These are phyloP conservation scores for Cheilosia soror DNA, from an alignment of 2,888 invertebrate species.

Conservation along the genomic window DNA sequence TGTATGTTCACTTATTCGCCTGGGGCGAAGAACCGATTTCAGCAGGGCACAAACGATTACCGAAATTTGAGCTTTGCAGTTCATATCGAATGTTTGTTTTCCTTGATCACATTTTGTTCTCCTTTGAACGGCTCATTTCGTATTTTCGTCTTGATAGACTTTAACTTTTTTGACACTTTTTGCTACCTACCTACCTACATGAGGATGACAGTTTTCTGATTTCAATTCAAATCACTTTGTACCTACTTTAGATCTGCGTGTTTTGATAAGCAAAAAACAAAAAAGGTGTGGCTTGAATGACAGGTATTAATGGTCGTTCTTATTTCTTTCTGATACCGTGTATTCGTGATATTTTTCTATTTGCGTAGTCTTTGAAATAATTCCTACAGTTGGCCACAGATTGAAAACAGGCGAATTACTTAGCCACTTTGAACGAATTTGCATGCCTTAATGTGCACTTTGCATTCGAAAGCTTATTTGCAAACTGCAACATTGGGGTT, in stretches of 20 bases:
- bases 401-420: too few relatives aligned
- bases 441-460: too few relatives aligned
- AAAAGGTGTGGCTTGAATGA: conserved; percentile 4
- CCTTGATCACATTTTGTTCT: neutral
- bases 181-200: neutral
- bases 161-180: neutral
- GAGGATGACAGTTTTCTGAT: neutral
- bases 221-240: neutral
- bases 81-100: neutral
- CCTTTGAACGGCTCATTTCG: neutral
- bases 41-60: too few relatives aligned
- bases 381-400: too few relatives aligned
- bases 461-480: too few relatives aligned
- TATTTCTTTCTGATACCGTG: neutral
- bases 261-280: neutral
- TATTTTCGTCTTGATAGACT: neutral
- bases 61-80: too few relatives aligned
- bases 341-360: neutral
- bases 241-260: neutral
- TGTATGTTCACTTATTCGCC: too few relatives aligned
- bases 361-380: too few relatives aligned
- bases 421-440: too few relatives aligned
- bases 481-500: too few relatives aligned
- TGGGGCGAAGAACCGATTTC: too few relatives aligned
- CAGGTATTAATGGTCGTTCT: neutral